Conservation (phyloP, 1,140 invertebrate genomes). For the Myzus persicae region DNA sequence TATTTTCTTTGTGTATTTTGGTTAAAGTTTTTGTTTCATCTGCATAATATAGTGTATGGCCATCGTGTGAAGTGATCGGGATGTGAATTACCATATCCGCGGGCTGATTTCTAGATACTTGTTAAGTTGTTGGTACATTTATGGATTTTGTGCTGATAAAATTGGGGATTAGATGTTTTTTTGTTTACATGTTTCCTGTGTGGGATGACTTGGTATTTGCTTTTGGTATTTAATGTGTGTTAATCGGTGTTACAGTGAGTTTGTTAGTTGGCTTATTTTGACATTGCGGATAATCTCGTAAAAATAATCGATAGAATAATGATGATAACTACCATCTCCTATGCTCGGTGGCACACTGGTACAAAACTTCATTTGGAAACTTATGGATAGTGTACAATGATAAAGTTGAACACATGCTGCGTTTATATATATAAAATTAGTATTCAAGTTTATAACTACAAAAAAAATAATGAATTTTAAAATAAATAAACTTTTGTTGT, state of each 20-base stretch:
- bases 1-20: too few relatives aligned
- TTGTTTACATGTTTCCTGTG: background rate
- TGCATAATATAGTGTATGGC: background rate
- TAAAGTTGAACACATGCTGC: background rate
- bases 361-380: background rate
- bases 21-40: background rate
- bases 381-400: background rate
- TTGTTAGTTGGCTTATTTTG: background rate
- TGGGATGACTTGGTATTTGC: background rate
- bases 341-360: background rate
- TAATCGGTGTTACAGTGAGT: too few relatives aligned
- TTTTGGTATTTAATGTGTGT: background rate
- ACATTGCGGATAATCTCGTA: background rate
- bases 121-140: background rate
- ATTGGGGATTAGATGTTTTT: background rate
- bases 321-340: background rate
- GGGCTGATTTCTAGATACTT: background rate
- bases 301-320: background rate
- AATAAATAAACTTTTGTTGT: too few relatives aligned
- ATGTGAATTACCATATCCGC: background rate
- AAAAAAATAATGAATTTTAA: too few relatives aligned
- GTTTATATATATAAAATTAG: too few relatives aligned
- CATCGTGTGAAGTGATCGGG: too few relatives aligned
- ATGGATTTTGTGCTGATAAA: background rate
- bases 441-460: too few relatives aligned